Base-by-base conservation (phyloP, 2,113 vertebrate species). In the Verasper variegatus region DNA sequence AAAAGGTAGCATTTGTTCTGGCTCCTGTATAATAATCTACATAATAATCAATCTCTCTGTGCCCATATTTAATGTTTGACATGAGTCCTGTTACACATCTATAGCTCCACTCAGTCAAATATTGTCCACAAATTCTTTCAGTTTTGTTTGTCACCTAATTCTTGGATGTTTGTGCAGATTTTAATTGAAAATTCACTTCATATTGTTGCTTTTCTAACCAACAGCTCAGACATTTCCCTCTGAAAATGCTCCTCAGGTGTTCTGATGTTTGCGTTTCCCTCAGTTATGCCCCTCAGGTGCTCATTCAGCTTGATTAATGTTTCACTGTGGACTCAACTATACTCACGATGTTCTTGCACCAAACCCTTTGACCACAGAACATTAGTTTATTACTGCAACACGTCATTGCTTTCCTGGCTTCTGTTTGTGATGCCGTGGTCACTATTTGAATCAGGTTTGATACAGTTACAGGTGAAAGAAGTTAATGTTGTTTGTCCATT, bases 51-150 rank as follows among this genome's bases (percentile, higher is more conserved):
- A 64, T 27, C 47, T 56, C 40, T 26, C 26, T 64, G 55, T 59
- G 73, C 55, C 42, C 37, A 67, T 67, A 67, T 86, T 81, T 92
- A 85, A 92, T 92, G 82, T 86, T 88, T 87, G 72, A 89, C 21
- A 56, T 62, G 42, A 55, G 78, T 27, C 35, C 42, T 24, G 85
- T 90, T 84, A 87, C 68, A 86, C 71, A 90, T 91, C 90, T 62
- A 86, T 80, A 69, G 62, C 63, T 81, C 24, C n/a, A 23, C 60
- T 51, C 23, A 61, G 68, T 81, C 54, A 85, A 80, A 88, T 73
- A 83, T 77, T 78, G 12, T 71, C 56, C 60, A 47, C 58, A 67
- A 18, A 75, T 54, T 66, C 5, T 45, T 77, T 51, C 63, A 71
- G 71, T 70, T 40, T 11, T 65, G 56, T 1, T 49, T 6, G 55